These are phyloP conservation scores for Hermaeophaga mercurialis DNA, from an alignment of 2,888 invertebrate genomes.

Conservation along the genomic window DNA sequence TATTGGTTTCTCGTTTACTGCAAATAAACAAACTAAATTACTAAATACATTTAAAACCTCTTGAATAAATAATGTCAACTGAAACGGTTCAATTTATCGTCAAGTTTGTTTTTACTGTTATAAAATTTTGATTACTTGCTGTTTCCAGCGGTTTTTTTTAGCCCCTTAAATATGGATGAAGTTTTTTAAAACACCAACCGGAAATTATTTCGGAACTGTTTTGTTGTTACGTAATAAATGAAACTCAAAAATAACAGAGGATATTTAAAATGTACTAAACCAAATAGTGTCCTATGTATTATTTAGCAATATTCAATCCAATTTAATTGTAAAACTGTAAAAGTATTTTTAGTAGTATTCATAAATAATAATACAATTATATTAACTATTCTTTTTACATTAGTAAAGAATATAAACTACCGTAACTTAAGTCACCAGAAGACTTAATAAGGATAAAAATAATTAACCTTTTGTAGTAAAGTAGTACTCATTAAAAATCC, in stretches of 20 bases:
- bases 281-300: too few relatives aligned
- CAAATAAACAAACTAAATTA: background rate
- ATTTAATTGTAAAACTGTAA: too few relatives aligned
- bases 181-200: background rate
- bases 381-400: too few relatives aligned
- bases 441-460: too few relatives aligned
- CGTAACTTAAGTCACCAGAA: too few relatives aligned
- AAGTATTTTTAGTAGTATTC: too few relatives aligned
- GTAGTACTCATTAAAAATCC: too few relatives aligned
- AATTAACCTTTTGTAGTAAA: too few relatives aligned
- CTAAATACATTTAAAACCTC: background rate
- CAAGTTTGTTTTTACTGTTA: background rate
- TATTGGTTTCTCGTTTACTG: background rate
- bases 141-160: background rate
- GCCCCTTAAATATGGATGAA: background rate
- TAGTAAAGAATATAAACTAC: too few relatives aligned
- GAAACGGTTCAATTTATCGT: background rate
- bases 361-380: too few relatives aligned
- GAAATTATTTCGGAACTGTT: background rate
- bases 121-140: background rate
- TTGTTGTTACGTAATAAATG: background rate
- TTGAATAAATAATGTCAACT: background rate
- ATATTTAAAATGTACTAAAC: background rate
- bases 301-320: too few relatives aligned
- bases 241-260: background rate